Percentiles rank a stretch among this genome's conserved stretches.
phyloP scores from a whole-genome alignment of 2,888 invertebrate species.

The Torymus tubicola region DNA sequence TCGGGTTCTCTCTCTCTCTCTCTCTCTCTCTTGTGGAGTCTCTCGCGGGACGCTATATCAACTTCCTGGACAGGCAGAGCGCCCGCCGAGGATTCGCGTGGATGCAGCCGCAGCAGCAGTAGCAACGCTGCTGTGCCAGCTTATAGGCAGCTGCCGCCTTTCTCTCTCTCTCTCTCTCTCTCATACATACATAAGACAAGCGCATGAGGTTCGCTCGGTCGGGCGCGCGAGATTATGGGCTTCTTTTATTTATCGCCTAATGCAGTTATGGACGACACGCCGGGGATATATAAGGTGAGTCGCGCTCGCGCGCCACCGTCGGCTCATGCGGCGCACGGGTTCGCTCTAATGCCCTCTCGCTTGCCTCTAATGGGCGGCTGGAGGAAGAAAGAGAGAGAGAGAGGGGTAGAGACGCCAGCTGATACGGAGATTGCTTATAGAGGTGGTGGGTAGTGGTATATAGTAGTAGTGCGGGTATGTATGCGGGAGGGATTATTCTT shows the following conservation, averaged over 20 bases:
- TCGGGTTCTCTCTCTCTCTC: conserved; percentile 58
- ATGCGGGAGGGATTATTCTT: conserved; percentile 14
- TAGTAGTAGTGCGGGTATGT: not conserved
- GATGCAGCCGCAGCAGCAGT: not conserved
- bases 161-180: not conserved
- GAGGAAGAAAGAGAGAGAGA: not conserved
- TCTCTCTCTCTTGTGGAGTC: conserved; percentile 44
- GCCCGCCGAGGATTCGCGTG: conserved; percentile 53
- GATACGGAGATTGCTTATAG: conserved; percentile 34
- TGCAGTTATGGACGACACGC: conserved; percentile 68
- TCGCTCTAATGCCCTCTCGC: conserved; percentile 38
- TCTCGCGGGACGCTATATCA: conserved; percentile 72
- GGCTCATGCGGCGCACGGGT: not conserved
- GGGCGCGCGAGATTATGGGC: conserved; percentile 64
- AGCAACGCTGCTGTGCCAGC: not conserved
- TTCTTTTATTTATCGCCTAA: conserved; percentile 71
- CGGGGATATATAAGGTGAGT: conserved; percentile 60
- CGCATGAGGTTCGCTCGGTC: no score
- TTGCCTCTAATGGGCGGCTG: conserved; percentile 42
- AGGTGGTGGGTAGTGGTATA: not conserved
- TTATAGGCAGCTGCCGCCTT: not conserved
- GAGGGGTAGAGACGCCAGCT: not conserved
- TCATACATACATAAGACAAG: conserved; percentile 42
- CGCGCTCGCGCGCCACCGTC: not conserved
- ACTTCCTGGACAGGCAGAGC: conserved; percentile 65